phyloP scores from a whole-genome alignment of 2,888 invertebrate species.

The Rhimphoctona megacephalus region DNA sequence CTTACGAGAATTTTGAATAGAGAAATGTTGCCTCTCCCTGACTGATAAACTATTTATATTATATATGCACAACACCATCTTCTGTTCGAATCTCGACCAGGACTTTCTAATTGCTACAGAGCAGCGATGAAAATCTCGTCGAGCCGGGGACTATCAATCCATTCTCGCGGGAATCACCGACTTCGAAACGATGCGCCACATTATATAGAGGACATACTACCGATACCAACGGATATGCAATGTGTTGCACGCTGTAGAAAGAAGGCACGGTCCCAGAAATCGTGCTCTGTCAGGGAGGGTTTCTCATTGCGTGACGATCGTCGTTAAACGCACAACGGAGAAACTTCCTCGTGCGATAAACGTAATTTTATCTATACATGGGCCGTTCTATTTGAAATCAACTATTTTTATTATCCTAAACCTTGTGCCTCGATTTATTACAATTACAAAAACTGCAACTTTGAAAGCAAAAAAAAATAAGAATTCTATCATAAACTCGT shows the following conservation, averaged over 20 bases:
- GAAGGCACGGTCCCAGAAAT: conserved; percentile 43
- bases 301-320: conserved; percentile 67
- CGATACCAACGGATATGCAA: conserved; percentile 1
- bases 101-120: conserved; percentile 43
- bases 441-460: neutral
- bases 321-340: conserved; percentile 67
- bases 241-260: neutral
- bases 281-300: conserved; percentile 31
- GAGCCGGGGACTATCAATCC: conserved; percentile 32
- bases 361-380: conserved; percentile 36
- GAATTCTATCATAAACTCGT: too few species aligned
- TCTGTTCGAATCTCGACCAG: conserved; percentile 25
- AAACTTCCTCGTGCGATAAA: conserved; percentile 60
- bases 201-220: neutral
- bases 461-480: neutral
- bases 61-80: conserved; percentile 9
- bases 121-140: conserved; percentile 45
- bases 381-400: neutral
- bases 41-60: neutral
- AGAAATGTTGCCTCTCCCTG: neutral
- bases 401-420: neutral
- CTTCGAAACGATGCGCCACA: neutral
- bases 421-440: neutral
- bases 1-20: neutral
- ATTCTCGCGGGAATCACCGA: conserved; percentile 26